These are phyloP conservation scores for Nothocercus julius DNA, from an alignment of 2,113 vertebrate genomes.

Conservation along the genomic window DNA sequence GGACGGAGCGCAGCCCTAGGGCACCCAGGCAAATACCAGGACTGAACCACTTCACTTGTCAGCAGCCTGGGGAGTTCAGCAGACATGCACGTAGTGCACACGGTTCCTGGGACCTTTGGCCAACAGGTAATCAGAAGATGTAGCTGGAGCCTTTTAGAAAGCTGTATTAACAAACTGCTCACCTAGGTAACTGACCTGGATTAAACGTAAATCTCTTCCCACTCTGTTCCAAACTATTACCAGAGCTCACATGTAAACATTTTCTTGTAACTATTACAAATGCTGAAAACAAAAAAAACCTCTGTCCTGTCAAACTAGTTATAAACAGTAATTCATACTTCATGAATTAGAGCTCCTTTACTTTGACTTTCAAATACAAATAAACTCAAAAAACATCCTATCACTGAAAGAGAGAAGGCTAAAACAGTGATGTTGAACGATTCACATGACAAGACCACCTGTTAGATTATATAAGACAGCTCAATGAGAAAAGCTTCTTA, in stretches of 20 bases:
- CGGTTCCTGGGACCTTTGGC: background rate
- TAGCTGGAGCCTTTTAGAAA: background rate
- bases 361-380: background rate
- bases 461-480: background rate
- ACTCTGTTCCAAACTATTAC: background rate
- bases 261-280: background rate
- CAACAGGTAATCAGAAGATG: background rate
- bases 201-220: background rate
- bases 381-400: background rate
- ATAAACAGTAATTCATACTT: background rate
- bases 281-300: background rate
- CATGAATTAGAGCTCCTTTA: no score
- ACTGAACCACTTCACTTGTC: accelerated
- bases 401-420: background rate
- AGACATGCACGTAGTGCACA: background rate
- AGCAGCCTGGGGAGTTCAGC: accelerated
- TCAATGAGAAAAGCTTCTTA: background rate
- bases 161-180: background rate
- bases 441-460: background rate
- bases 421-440: background rate
- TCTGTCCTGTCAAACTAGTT: background rate
- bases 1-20: background rate
- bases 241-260: background rate
- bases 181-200: background rate
- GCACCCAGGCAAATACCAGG: background rate